Evolutionary conservation across 2,888 invertebrate genomes (phyloP).

Genomic region (Empis stercorea): DNA sequence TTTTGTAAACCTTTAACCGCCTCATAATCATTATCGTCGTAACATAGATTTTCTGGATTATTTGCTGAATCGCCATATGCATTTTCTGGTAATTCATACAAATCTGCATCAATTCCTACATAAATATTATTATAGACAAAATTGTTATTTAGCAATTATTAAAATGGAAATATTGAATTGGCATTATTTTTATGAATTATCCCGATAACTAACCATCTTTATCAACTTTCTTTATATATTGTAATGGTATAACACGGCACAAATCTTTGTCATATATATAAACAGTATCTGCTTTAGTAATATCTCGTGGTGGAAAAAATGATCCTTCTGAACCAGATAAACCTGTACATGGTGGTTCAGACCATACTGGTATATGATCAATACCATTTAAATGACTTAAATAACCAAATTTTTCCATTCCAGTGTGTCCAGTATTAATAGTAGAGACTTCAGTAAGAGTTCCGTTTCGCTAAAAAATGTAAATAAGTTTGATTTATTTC

Average conservation of each 20-base stretch:
- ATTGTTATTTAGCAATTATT: too few species aligned
- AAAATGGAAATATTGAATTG: too few species aligned
- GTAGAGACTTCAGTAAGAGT: constrained; percentile 68
- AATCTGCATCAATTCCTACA: constrained; percentile 58
- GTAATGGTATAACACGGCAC: constrained; percentile 64
- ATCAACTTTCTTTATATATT: constrained; percentile 52
- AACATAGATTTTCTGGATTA: constrained; percentile 59
- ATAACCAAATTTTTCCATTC: constrained; percentile 68
- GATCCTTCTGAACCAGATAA: constrained; percentile 65
- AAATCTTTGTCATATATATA: constrained; percentile 77
- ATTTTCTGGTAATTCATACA: constrained; percentile 57
- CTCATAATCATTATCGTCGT: constrained; percentile 50
- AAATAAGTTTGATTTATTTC: neutral
- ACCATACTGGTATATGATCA: constrained; percentile 65
- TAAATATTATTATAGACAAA: constrained; percentile 15
- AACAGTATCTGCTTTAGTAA: constrained; percentile 54
- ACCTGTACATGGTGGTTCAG: constrained; percentile 57
- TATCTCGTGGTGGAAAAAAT: constrained; percentile 67
- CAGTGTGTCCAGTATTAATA: constrained; percentile 59
- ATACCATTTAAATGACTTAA: constrained; percentile 63
- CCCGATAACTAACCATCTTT: constrained; percentile 54
- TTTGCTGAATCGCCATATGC: constrained; percentile 55
- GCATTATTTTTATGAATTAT: too few species aligned
- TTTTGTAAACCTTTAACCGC: constrained; percentile 67
- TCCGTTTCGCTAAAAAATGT: constrained; percentile 52